Percentiles rank a stretch among this genome's conserved stretches.
Evolutionary conservation across 2,113 vertebrate genomes (phyloP).

Genomic region (Sialia sialis): DNA sequence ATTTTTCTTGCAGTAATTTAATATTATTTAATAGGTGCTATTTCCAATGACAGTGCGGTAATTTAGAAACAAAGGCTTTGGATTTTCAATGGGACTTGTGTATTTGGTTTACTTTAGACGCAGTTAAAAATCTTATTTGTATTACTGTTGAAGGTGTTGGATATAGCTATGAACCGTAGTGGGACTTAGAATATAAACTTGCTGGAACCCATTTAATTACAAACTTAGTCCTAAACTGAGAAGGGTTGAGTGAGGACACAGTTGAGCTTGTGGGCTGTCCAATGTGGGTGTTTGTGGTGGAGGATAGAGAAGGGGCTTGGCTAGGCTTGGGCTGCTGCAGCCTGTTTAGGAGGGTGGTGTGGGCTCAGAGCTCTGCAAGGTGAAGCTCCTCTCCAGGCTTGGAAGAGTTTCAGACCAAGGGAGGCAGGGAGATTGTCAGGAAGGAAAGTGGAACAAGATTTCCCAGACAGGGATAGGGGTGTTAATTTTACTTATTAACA

Average conservation of each 20-base stretch:
- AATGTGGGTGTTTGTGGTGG: neutral
- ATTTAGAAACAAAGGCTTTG: neutral
- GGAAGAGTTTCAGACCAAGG: neutral
- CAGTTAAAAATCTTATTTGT: neutral
- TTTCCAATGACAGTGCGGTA: neutral
- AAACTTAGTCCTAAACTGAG: neutral
- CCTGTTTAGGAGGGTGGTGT: neutral
- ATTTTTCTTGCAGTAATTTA: neutral
- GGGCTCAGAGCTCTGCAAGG: neutral
- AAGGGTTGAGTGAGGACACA: neutral
- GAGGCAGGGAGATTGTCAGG: neutral
- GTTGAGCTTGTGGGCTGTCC: neutral
- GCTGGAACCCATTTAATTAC: neutral
- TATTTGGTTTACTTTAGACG: neutral
- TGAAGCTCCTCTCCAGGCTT: neutral
- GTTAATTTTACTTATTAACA: neutral
- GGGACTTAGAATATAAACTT: neutral
- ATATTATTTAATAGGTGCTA: neutral
- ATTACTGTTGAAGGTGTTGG: neutral
- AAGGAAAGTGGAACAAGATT: neutral
- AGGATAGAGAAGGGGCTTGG: neutral
- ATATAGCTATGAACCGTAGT: neutral
- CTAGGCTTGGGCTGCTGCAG: neutral
- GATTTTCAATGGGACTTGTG: fast-evolving
- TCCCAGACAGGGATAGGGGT: neutral